Percentiles rank a stretch among this genome's conserved stretches.
Conservation (phyloP, 2,888 invertebrate genomes). For the Drosophila anomalata region DNA sequence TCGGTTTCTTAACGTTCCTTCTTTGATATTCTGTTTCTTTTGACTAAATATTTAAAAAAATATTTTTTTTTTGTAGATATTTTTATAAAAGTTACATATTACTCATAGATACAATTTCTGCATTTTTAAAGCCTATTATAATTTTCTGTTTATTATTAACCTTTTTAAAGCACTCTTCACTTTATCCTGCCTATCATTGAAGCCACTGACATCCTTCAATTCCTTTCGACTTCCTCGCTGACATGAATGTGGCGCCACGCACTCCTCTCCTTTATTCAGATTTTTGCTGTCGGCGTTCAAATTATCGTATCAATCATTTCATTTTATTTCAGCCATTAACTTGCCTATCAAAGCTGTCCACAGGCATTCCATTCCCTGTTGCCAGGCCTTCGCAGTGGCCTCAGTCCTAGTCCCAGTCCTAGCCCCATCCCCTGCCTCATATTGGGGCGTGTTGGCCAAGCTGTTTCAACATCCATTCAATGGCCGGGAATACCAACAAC, state of each 20-base stretch:
- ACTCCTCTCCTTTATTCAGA: constrained; percentile 25
- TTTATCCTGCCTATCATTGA: neutral
- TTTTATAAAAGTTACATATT: too few species aligned
- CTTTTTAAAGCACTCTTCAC: neutral
- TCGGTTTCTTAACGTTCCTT: neutral
- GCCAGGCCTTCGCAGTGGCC: neutral
- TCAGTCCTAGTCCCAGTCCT: too few species aligned
- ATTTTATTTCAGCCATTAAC: constrained; percentile 31
- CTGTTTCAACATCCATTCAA: constrained; percentile 12
- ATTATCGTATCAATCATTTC: constrained; percentile 33
- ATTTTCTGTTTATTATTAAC: neutral
- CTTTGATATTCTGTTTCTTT: neutral
- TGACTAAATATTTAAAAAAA: neutral
- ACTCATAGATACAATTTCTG: neutral
- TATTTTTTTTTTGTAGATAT: neutral
- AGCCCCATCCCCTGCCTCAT: neutral
- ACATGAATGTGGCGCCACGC: neutral
- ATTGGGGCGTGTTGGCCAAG: constrained; percentile 22
- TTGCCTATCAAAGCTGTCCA: constrained; percentile 24
- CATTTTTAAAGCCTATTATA: neutral
- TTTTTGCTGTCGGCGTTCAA: constrained; percentile 51
- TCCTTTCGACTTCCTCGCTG: neutral
- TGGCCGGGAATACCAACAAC: neutral
- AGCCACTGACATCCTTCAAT: neutral
- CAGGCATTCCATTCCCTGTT: constrained; percentile 3